Base-by-base conservation (phyloP, 2,797 vertebrate genomes). In the Prionace glauca region DNA sequence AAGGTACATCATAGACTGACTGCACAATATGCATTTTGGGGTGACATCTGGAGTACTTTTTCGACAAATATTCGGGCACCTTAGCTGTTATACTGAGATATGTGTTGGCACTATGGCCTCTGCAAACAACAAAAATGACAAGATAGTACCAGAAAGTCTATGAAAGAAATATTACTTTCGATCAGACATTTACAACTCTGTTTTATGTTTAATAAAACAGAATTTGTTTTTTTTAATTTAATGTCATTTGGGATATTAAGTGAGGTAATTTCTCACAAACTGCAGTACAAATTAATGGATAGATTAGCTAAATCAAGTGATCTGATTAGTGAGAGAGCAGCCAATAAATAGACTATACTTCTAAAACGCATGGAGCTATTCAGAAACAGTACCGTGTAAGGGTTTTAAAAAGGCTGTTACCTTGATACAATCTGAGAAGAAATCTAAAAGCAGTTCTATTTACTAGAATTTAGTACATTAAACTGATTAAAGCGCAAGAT, bases 401-500 rank as follows among this genome's bases (percentile, higher is more conserved):
- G 65, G 65, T 92, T 92, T 92, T 92, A 92, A 41, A 72, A 50
- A 95, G 69, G 32, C 14, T 91, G 56, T 32, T 65, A 91, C 12
- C 88, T 50, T 65, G 29, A 32, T 65, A 60, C 1, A 60, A 50
- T 95, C 69, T 77, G 72, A 60, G 93, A 95, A 95, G n/a, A 95
- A 95, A 95, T 95, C 16, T 56, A 41, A 95, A 95, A 77, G 71
- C 41, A 77, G 69, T 94, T 77, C 93, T 77, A 50, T 95, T 95
- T 77, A 56, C 71, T 60, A 77, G 71, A 95, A 95, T 69, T 74
- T 26, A 32, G 93, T 56, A 95, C 71, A 50, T 56, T 20, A 95
- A 72, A 32, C 41, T 95, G 41, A 95, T 95, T 50, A 77, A 95
- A 95, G 32, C 45, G 74, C 41, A 72, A 45, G 81, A 41, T 84